Evolutionary conservation across 2,113 vertebrate species (phyloP), one percentile per base, ranked within the genome.

Genomic region (Coregonus clupeaformis): DNA sequence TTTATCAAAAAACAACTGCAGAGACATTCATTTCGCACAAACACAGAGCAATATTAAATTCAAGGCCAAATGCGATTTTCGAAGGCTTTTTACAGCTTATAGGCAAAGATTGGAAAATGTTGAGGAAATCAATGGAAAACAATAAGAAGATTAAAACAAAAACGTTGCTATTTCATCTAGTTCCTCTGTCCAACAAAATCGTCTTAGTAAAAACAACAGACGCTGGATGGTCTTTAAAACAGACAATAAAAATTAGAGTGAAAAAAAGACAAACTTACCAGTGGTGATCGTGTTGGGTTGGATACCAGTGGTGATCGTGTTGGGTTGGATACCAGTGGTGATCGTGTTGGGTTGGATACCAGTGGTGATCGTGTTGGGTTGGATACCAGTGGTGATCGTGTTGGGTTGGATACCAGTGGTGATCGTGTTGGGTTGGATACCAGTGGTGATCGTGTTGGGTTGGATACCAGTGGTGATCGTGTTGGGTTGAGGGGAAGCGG

Each of bases 401-500:
- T 42, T 42, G 36, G 36, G 36, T 42, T 42, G 36, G 36, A 42
- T 42, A 42, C 36, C 36, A 42, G 36, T 42, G 36, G 36, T 42
- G 36, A 42, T 42, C 36, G 36, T 42, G 32, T 36, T 36, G 32
- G 32, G 32, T 36, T 36, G 32, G 32, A 32, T 11, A 96, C 95
- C 94, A 91, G 75, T 0, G 93, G 32, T 36, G 32, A 36, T 36
- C 32, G 32, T 36, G 32, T 36, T 36, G 32, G 32, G 32, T 36
- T 36, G 32, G 32, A 36, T 36, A 36, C 32, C 32, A 36, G 32
- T 36, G 32, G 92, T 18, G 85, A 90, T 67, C 94, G 87, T 22
- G 90, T 76, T 0, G 96, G 95, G 78, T 93, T 95, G 75, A 92
- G 91, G 14, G 96, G 96, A 24, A 96, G 93, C 5, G 96, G 95